phyloP scores from a whole-genome alignment of 2,113 vertebrate genomes.

The Cyphomyrus discorhynchus region DNA sequence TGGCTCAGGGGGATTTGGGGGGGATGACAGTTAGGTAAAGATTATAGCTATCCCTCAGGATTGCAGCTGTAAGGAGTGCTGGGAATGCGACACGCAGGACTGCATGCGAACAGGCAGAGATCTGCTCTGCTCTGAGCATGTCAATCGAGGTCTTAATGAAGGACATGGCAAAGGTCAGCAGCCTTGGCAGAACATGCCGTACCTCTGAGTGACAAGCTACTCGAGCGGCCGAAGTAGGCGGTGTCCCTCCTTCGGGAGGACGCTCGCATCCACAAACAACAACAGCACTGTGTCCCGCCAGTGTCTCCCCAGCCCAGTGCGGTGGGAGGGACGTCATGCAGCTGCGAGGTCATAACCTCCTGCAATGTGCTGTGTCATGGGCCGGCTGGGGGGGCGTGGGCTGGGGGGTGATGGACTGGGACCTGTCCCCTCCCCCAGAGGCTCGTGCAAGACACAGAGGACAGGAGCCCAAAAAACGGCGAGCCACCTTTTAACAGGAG shows the following conservation, averaged over 20 bases:
- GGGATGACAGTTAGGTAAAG: no score
- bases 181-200: neutral
- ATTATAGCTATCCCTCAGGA: neutral
- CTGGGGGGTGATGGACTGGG: no score
- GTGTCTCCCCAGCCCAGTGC: neutral
- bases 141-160: neutral
- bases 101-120: neutral
- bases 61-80: neutral
- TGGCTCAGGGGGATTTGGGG: neutral
- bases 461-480: neutral
- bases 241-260: neutral
- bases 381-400: conserved; percentile 42
- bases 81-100: neutral
- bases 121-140: neutral
- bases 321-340: neutral
- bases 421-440: neutral
- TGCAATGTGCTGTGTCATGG: conserved; percentile 23
- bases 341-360: neutral
- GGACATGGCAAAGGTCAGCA: neutral
- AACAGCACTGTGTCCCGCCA: conserved; percentile 8
- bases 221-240: neutral
- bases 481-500: neutral
- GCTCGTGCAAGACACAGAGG: neutral
- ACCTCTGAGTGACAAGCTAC: neutral
- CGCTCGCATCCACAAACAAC: neutral